Conservation (phyloP, 2,888 invertebrate species). For the Patella pellucida region DNA sequence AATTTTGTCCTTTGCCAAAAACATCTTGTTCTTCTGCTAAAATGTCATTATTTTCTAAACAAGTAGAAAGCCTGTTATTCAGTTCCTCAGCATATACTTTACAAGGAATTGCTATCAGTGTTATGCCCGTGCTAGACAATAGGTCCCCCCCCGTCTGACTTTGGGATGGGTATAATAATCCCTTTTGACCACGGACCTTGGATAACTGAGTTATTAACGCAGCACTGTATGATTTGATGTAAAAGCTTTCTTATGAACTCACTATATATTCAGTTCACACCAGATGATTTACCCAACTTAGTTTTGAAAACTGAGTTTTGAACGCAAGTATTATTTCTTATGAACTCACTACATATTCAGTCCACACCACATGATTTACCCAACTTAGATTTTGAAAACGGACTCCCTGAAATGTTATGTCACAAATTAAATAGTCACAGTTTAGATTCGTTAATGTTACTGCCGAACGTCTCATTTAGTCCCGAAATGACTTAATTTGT, state of each 20-base stretch:
- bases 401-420: not conserved
- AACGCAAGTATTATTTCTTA: too few species aligned
- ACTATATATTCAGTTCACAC: not conserved
- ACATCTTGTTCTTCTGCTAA: constrained; percentile 29
- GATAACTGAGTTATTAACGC: too few species aligned
- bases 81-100: constrained; percentile 22
- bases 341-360: too few species aligned
- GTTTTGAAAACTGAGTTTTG: too few species aligned
- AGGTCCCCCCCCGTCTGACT: not conserved
- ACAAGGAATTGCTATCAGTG: constrained; percentile 14
- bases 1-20: constrained; percentile 21
- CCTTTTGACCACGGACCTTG: not conserved
- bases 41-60: constrained; percentile 20
- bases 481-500: not conserved
- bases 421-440: not conserved
- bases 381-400: too few species aligned
- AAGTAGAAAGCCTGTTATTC: constrained; percentile 13
- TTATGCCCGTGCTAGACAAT: not conserved
- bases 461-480: not conserved
- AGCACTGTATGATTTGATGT: too few species aligned
- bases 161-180: not conserved
- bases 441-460: not conserved
- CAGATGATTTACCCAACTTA: not conserved
- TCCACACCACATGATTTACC: too few species aligned
- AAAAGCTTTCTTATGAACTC: not conserved